Evolutionary conservation across 2,888 invertebrate species (phyloP).

Genomic region (Synergus itoensis): DNA sequence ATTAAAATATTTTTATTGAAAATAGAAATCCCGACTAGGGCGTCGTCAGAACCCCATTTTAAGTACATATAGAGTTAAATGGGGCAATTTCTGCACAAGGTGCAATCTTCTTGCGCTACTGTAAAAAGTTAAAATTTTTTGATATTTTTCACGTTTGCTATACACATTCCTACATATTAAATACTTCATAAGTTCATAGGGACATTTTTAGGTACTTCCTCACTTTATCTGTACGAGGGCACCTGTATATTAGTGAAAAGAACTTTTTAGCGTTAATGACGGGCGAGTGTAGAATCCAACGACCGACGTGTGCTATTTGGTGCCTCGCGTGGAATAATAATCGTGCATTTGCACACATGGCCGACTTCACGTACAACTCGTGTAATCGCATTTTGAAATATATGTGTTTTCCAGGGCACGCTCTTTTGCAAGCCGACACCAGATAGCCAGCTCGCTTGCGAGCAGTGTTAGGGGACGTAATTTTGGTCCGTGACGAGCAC

Average conservation of each 20-base stretch:
- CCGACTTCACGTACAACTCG: conserved; percentile 27
- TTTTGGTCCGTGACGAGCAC: conserved; percentile 44
- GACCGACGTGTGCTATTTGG: conserved; percentile 32
- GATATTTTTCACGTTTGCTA: too few species aligned
- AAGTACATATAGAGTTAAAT: too few species aligned
- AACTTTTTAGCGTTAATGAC: conserved; percentile 28
- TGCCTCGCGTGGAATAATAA: conserved; percentile 37
- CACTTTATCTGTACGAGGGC: not conserved
- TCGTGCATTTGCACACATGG: conserved; percentile 18
- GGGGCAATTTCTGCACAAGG: too few species aligned
- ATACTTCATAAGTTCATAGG: too few species aligned
- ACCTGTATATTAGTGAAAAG: conserved; percentile 18
- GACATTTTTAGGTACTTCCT: not conserved
- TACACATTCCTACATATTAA: too few species aligned
- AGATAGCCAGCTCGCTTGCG: conserved; percentile 9
- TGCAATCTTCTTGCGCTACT: too few species aligned
- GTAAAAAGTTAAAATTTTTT: too few species aligned
- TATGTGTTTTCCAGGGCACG: conserved; percentile 24
- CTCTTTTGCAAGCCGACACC: conserved; percentile 15
- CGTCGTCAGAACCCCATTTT: too few species aligned
- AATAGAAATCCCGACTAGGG: too few species aligned
- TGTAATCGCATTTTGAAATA: conserved; percentile 37
- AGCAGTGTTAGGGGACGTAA: conserved; percentile 42
- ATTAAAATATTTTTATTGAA: too few species aligned
- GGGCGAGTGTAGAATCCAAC: conserved; percentile 28